Conservation (phyloP, 2,113 vertebrate species). For the Phyllopteryx taeniolatus region DNA sequence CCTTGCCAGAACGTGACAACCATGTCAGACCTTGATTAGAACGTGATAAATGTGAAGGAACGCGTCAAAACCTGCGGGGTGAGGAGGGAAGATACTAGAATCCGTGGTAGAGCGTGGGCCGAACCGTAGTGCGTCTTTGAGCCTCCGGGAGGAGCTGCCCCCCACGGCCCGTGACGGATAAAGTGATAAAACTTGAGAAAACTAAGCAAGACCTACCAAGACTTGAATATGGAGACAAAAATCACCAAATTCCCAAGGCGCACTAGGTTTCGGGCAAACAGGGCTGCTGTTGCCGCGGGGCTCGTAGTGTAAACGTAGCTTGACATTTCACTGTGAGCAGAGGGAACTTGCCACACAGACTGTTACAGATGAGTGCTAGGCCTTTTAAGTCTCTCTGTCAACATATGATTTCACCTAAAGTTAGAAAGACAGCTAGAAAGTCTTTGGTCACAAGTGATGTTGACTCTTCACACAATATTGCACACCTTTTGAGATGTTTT, state of each 20-base stretch:
- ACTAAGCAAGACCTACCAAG: not conserved
- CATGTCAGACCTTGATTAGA: not conserved
- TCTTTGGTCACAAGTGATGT: constrained; percentile 30
- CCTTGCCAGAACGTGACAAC: not conserved
- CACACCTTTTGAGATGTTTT: constrained; percentile 14
- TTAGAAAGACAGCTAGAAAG: constrained; percentile 19
- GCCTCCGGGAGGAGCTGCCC: not conserved
- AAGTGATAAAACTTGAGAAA: not conserved
- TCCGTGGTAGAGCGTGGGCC: not conserved
- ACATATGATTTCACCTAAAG: constrained; percentile 48
- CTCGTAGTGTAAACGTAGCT: not conserved
- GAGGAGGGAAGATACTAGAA: not conserved
- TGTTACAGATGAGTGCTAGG: constrained; percentile 28
- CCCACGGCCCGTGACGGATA: not conserved
- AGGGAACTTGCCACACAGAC: constrained; percentile 17
- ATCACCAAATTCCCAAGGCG: not conserved
- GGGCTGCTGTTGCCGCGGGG: not conserved
- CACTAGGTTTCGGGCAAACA: not conserved
- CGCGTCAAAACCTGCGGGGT: not conserved
- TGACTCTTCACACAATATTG: constrained; percentile 16
- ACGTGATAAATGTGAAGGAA: no score
- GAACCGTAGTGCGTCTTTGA: not conserved
- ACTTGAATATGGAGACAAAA: not conserved
- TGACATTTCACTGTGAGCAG: constrained; percentile 27
- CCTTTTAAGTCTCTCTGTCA: constrained; percentile 53